Evolutionary conservation across 2,797 vertebrate species (phyloP).

Genomic region (Aldrovandia affinis): DNA sequence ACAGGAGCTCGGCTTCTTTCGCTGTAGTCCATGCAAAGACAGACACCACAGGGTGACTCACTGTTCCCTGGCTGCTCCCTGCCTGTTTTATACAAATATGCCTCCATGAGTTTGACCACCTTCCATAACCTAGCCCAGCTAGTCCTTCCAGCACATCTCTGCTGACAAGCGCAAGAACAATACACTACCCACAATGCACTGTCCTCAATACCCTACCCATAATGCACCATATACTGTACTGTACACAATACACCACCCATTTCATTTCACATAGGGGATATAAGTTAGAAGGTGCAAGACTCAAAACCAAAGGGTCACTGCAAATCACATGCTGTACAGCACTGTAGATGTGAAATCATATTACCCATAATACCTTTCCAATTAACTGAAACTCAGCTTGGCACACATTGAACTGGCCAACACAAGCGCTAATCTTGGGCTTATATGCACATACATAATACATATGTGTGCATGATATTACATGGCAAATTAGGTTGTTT

Average conservation of each 20-base stretch:
- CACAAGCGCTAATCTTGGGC: neutral
- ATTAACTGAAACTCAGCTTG: neutral
- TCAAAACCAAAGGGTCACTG: neutral
- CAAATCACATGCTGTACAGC: neutral
- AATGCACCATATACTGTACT: neutral
- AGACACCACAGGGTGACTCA: constrained; percentile 18
- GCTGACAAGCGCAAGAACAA: neutral
- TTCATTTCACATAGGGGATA: neutral
- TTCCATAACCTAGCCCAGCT: constrained; percentile 17
- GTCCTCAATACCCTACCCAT: neutral
- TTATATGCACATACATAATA: neutral
- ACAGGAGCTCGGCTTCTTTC: neutral
- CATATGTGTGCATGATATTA: neutral
- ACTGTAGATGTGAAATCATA: neutral
- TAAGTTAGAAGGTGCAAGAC: neutral
- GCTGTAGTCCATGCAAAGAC: neutral
- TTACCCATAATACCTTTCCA: neutral
- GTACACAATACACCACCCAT: neutral
- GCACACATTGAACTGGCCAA: neutral
- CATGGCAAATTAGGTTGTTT: too few species aligned
- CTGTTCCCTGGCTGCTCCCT: neutral
- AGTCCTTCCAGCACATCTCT: neutral
- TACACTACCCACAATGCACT: constrained; percentile 1
- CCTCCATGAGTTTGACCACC: constrained; percentile 20
- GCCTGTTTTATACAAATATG: constrained; percentile 7